Evolutionary conservation across 2,797 vertebrate genomes (phyloP).

Genomic region (Dryobates pubescens): DNA sequence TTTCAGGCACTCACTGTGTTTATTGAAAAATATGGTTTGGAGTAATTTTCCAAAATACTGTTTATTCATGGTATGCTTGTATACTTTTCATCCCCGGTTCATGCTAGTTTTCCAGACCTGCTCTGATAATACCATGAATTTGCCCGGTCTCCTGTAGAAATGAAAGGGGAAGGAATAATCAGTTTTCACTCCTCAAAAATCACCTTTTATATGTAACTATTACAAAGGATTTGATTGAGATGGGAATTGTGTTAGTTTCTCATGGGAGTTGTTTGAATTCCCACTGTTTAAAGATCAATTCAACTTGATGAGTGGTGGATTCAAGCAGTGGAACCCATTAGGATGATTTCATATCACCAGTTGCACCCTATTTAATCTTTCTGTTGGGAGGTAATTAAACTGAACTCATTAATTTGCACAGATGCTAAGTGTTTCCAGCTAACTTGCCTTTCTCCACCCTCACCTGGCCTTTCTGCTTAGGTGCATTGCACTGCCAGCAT

Average conservation of each 20-base stretch:
- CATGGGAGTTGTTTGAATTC: slow-evolving; percentile 60
- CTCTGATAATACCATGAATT: not conserved
- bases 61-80: not conserved
- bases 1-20: not conserved
- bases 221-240: slow-evolving; percentile 59
- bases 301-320: slow-evolving; percentile 39
- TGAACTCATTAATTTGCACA: slow-evolving; percentile 35
- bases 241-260: slow-evolving; percentile 62
- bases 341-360: slow-evolving; percentile 24
- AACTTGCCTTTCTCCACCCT: not conserved
- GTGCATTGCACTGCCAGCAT: not conserved
- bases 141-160: not conserved
- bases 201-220: slow-evolving; percentile 54
- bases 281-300: slow-evolving; percentile 65
- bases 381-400: slow-evolving; percentile 51
- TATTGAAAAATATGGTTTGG: not conserved
- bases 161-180: slow-evolving; percentile 39
- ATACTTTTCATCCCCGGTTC: not conserved
- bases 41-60: not conserved
- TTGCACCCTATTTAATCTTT: slow-evolving; percentile 57
- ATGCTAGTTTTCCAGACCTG: not conserved
- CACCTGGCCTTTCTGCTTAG: not conserved
- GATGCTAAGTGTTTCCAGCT: slow-evolving; percentile 3
- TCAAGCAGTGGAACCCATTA: slow-evolving; percentile 56
- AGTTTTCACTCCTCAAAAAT: slow-evolving; percentile 22